Conservation (phyloP, 2,888 invertebrate species). For the Pharmacophagus antenor region DNA sequence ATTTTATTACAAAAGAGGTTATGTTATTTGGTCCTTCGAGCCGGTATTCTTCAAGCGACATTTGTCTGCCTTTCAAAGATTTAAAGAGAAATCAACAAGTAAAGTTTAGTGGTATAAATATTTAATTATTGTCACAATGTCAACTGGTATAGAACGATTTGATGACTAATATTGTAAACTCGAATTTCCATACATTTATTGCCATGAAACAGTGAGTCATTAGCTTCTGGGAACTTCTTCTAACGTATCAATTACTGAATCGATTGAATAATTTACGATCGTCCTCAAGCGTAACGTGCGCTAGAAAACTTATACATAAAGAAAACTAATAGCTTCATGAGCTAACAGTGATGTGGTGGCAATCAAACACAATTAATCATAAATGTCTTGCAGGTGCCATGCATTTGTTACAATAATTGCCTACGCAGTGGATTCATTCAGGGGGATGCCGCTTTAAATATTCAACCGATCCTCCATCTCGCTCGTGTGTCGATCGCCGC, state of each 20-base stretch:
- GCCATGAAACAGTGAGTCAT: constrained; percentile 46
- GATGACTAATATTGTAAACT: constrained; percentile 29
- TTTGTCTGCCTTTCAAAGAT: too few species aligned
- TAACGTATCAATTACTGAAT: constrained; percentile 61
- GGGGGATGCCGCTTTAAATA: constrained; percentile 61
- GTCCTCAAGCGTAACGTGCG: constrained; percentile 43
- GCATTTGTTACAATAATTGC: constrained; percentile 61
- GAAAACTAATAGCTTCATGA: constrained; percentile 57
- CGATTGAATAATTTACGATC: constrained; percentile 56
- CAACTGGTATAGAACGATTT: neutral
- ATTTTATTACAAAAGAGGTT: constrained; percentile 40
- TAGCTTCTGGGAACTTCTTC: constrained; percentile 43
- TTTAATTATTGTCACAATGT: too few species aligned
- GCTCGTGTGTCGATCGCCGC: constrained; percentile 35
- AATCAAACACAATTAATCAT: constrained; percentile 60
- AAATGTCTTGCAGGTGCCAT: constrained; percentile 51
- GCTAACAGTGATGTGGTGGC: constrained; percentile 43
- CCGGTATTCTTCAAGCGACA: too few species aligned
- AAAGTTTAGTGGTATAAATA: neutral
- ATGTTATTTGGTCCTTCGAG: constrained; percentile 34
- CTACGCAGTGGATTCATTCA: constrained; percentile 59
- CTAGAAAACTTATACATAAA: constrained; percentile 52
- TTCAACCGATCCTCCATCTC: constrained; percentile 57
- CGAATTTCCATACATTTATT: constrained; percentile 35
- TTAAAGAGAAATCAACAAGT: too few species aligned